Conservation (phyloP, 2,113 vertebrate genomes). For the Odocoileus virginianus region DNA sequence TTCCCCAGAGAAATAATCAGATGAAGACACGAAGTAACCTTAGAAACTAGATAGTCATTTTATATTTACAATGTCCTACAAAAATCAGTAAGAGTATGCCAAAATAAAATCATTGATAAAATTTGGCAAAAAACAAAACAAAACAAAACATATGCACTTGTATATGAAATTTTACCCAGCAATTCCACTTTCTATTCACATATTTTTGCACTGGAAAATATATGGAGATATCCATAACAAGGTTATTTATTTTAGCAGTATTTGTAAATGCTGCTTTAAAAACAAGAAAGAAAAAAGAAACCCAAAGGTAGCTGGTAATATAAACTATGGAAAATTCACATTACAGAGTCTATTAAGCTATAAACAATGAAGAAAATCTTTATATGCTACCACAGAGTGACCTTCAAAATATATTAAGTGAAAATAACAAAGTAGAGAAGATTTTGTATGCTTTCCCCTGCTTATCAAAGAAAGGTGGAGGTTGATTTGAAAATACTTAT, state of each 20-base stretch:
- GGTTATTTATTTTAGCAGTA: neutral
- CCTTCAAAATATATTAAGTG: neutral
- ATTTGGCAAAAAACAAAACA: neutral
- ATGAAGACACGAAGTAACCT: neutral
- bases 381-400: neutral
- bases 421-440: neutral
- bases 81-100: neutral
- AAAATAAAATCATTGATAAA: neutral
- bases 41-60: neutral
- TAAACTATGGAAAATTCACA: neutral
- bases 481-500: neutral
- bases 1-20: neutral
- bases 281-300: neutral
- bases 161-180: neutral
- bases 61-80: neutral
- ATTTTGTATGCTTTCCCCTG: neutral
- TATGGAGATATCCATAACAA: neutral
- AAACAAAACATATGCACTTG: neutral
- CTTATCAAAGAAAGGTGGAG: neutral
- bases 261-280: neutral
- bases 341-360: neutral
- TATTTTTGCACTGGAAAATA: neutral
- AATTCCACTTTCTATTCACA: neutral
- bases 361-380: neutral
- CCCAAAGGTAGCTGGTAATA: neutral